Evolutionary conservation across 2,113 vertebrate species (phyloP), one percentile per base, ranked within the genome.

Genomic region (Lontra canadensis): DNA sequence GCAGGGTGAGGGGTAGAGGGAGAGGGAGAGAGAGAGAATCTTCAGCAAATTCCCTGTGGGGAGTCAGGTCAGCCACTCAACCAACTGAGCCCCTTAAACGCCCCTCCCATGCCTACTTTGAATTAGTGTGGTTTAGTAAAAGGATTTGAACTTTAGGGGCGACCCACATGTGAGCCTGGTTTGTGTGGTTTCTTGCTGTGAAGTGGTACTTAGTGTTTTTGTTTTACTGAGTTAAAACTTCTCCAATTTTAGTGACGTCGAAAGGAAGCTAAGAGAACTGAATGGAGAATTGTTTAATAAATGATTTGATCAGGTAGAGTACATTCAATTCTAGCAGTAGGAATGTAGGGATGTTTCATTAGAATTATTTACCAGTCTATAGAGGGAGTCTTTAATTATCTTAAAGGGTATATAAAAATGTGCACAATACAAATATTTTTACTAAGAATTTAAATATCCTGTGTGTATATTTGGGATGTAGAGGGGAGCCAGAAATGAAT

Each of bases 151-250:
- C 13, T 29, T 87, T 63, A 44, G 34, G 83, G 31, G 5, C 59
- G 14, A 59, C 10, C 17, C 3, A 13, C 8, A 49, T 23, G 10
- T 93, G 57, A 91, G 71, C 79, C 17, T 92, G 34, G 21, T 73
- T 92, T 94, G 12, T 73, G 17, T 81, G 23, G 17, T 78, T 97
- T 92, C 25, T 89, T 94, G 36, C 36, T 90, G 6, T 83, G 23
- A 95, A 92, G 12, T 65, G 8, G 8, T 57, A 11, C 69, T 67
- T 71, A n/a, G n/a, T 89, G 55, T 52, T 89, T 39, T 0, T 59
- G 36, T 94, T 85, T 88, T 88, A 26, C n/a, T 95, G 29, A 71
- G 47, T 96, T 88, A 65, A 85, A 57, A 57, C 23, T 42, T 93
- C 29, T n/a, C 39, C 6, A 79, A n/a, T 95, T 97, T 91, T 97